phyloP scores from a whole-genome alignment of 1,140 invertebrate genomes.

The Batillaria attramentaria region DNA sequence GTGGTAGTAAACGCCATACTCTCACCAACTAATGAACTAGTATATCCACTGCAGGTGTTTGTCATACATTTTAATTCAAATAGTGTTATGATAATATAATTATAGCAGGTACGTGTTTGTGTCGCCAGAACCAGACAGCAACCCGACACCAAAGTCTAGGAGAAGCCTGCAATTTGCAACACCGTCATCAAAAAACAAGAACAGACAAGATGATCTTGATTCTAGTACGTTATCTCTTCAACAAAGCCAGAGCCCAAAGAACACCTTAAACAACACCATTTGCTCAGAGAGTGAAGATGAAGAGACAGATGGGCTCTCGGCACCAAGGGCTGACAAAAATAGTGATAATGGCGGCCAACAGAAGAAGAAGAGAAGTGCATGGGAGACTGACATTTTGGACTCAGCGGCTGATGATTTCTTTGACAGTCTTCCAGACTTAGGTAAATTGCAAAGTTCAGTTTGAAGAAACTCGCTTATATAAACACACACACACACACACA shows the following conservation, averaged over 20 bases:
- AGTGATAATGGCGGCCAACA: neutral
- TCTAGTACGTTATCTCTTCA: no score
- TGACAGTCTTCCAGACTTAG: conserved; percentile 16
- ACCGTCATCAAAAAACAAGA: neutral
- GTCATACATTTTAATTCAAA: no score
- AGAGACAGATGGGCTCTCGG: neutral
- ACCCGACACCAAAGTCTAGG: neutral
- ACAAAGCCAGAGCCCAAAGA: neutral
- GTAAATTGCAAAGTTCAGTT: no score
- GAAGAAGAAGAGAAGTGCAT: neutral
- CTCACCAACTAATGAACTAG: no score
- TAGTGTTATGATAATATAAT: no score
- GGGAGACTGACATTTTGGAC: neutral
- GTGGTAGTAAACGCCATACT: no score
- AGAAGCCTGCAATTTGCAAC: conserved; percentile 5
- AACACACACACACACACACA: neutral
- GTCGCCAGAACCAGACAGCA: neutral
- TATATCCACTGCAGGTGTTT: no score
- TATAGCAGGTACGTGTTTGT: no score
- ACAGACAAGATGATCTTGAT: neutral
- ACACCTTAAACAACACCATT: conserved; percentile 2
- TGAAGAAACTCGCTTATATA: no score
- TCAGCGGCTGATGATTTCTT: conserved; percentile 13
- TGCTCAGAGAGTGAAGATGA: conserved; percentile 15
- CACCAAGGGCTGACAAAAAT: neutral